Percentiles rank a stretch among this genome's conserved stretches.
Conservation (phyloP, 2,888 invertebrate genomes). For the Alentia gelatinosa region DNA sequence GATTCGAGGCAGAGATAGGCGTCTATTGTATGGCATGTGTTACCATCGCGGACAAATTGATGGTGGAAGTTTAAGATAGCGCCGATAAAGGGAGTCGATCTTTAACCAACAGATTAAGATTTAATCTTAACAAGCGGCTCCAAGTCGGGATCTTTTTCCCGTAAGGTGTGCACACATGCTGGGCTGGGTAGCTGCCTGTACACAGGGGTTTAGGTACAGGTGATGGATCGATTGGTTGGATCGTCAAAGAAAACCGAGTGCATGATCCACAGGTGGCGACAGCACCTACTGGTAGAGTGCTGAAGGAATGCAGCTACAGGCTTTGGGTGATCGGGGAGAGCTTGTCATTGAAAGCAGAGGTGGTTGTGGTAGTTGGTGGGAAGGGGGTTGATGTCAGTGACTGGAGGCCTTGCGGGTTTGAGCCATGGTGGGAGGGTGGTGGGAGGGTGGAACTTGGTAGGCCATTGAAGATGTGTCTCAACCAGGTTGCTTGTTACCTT, state of each 20-base stretch:
- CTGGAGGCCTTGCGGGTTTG: neutral
- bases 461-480: neutral
- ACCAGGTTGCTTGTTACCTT: constrained; percentile 48
- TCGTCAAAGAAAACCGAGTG: neutral
- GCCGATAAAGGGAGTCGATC: constrained; percentile 35
- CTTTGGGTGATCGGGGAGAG: neutral
- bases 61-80: constrained; percentile 31
- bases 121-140: constrained; percentile 35
- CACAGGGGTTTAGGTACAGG: neutral
- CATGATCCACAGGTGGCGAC: neutral
- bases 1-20: neutral
- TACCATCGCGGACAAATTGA: constrained; percentile 33
- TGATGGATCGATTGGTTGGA: neutral
- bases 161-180: neutral
- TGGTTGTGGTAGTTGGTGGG: neutral
- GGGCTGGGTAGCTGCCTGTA: neutral
- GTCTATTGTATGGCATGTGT: constrained; percentile 15
- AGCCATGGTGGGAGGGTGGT: neutral
- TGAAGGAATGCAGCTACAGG: neutral
- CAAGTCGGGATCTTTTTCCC: neutral
- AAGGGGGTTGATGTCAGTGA: neutral
- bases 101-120: constrained; percentile 51
- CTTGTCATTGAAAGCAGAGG: too few relatives aligned
- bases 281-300: neutral
- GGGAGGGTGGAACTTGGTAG: neutral